A percentile compares a stretch with the other conserved stretches of the same genome.
phyloP scores from a whole-genome alignment of 2,113 vertebrate genomes.

The Cyprinodon tularosa region DNA sequence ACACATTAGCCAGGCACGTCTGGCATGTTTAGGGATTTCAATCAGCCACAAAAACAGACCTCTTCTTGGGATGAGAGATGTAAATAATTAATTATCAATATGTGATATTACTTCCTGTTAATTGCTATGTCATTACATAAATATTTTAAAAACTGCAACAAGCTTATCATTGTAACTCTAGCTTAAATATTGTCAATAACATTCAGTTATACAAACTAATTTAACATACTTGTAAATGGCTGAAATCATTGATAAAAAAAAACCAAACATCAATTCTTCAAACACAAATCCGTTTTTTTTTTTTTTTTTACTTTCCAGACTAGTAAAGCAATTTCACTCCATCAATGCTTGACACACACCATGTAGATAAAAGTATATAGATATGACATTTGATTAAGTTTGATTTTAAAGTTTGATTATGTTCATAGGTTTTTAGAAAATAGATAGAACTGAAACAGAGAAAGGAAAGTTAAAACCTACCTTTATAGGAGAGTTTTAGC shows the following conservation, averaged over 20 bases:
- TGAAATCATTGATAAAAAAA: background rate
- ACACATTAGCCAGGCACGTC: conserved; percentile 8
- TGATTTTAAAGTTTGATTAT: background rate
- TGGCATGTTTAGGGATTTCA: conserved; percentile 4
- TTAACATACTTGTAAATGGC: background rate
- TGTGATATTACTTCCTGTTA: conserved; percentile 9
- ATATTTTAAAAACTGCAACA: background rate
- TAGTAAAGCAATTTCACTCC: background rate
- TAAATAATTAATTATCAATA: background rate
- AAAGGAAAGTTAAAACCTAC: conserved; percentile 76
- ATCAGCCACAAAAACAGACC: conserved; percentile 2
- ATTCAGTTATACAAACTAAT: background rate
- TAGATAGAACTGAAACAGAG: background rate
- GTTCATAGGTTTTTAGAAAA: background rate
- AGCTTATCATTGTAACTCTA: conserved; percentile 15
- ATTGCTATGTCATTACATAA: background rate
- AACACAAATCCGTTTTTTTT: background rate
- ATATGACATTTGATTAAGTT: background rate
- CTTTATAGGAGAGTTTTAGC: conserved; percentile 95
- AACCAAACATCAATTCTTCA: background rate
- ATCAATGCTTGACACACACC: background rate
- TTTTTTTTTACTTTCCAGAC: background rate
- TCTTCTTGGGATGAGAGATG: background rate
- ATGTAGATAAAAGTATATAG: background rate
- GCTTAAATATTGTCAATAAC: background rate